These are phyloP conservation scores for chimpanzee (Pan troglodytes) DNA, from an alignment of 2,113 vertebrate genomes.

Conservation along the genomic window DNA sequence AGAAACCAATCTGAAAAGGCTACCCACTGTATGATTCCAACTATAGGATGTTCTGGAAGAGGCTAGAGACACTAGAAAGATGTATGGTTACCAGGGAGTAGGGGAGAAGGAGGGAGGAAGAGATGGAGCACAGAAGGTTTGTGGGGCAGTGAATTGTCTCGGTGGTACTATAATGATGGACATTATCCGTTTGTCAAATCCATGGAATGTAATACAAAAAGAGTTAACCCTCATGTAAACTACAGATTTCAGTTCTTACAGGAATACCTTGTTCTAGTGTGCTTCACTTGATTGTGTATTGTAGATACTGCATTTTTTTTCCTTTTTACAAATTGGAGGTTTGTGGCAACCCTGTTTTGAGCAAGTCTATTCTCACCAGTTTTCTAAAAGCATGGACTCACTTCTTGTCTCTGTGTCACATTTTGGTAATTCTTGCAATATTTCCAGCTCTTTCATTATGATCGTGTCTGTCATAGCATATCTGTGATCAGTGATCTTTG, in stretches of 20 bases:
- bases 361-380: neutral
- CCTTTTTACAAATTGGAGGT: neutral
- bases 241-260: neutral
- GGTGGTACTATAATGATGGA: rapidly evolving
- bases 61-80: neutral
- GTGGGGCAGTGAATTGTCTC: too few relatives aligned
- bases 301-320: too few relatives aligned
- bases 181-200: rapidly evolving
- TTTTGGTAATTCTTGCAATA: neutral
- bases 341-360: neutral
- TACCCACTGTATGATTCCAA: rapidly evolving
- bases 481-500: neutral
- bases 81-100: too few relatives aligned
- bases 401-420: neutral
- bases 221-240: neutral
- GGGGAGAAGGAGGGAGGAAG: rapidly evolving
- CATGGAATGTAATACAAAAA: rapidly evolving
- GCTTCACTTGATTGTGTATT: neutral
- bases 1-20: neutral
- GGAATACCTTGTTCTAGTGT: neutral
- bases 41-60: rapidly evolving
- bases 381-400: neutral
- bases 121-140: rapidly evolving
- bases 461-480: too few relatives aligned
- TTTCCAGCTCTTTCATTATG: too few relatives aligned